Percentiles rank a stretch among this genome's conserved stretches.
Conservation (phyloP, 2,888 invertebrate genomes). For the Drosophila acutilabella region DNA sequence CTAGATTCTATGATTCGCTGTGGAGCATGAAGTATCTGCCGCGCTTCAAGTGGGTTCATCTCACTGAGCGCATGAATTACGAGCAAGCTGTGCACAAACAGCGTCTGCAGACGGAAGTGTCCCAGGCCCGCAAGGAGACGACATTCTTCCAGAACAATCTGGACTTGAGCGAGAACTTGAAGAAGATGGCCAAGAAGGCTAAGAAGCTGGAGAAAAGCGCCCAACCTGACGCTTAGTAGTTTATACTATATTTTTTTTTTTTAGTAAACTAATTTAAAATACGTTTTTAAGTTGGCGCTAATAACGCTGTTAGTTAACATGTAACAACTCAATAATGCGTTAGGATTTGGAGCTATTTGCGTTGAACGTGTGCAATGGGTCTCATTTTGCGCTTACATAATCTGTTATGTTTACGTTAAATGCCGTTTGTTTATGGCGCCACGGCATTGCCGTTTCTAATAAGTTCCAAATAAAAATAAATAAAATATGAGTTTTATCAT, state of each 20-base stretch:
- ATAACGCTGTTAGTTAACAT: neutral
- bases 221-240: conserved; percentile 20
- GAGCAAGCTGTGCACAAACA: conserved; percentile 96
- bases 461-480: neutral
- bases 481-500: neutral
- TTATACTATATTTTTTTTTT: conserved; percentile 10
- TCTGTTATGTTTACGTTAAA: conserved; percentile 25
- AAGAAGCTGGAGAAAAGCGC: conserved; percentile 48
- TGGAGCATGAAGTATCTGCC: conserved; percentile 99
- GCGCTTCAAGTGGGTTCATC: conserved; percentile 97
- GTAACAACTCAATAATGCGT: conserved; percentile 10
- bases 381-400: conserved; percentile 17
- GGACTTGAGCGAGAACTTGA: conserved; percentile 90
- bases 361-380: neutral
- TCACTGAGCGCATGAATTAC: conserved; percentile 96
- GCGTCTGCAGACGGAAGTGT: conserved; percentile 93
- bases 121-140: conserved; percentile 96
- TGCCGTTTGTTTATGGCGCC: conserved; percentile 4
- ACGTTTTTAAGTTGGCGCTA: neutral
- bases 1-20: conserved; percentile 94
- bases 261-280: neutral
- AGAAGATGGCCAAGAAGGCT: conserved; percentile 81
- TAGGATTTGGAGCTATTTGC: conserved; percentile 6
- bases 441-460: neutral
- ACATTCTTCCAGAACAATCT: conserved; percentile 94